Evolutionary conservation across 2,797 vertebrate genomes (phyloP).

Genomic region (Bradypus variegatus): DNA sequence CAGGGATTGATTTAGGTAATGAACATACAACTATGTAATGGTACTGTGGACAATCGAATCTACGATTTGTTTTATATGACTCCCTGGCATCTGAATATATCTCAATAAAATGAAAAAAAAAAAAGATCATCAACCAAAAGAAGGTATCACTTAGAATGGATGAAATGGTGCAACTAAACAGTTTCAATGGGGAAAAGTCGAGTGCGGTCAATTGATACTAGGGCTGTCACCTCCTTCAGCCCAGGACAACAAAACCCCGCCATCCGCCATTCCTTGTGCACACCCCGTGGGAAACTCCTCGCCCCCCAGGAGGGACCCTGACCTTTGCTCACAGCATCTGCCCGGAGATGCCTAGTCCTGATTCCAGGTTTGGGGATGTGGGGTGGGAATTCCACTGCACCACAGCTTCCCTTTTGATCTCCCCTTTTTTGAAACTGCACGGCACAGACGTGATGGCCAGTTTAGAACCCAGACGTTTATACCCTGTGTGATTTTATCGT

Average conservation of each 20-base stretch:
- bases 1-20: too few relatives aligned
- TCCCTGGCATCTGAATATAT: too few relatives aligned
- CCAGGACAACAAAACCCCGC: not conserved
- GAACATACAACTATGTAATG: too few relatives aligned
- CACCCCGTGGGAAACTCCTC: not conserved
- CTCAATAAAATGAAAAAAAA: too few relatives aligned
- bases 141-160: not conserved
- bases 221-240: not conserved
- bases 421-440: not conserved
- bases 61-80: too few relatives aligned
- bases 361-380: too few relatives aligned
- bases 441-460: not conserved
- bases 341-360: too few relatives aligned
- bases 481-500: not conserved
- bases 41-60: too few relatives aligned
- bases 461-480: not conserved
- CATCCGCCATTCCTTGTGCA: not conserved
- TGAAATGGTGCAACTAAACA: not conserved
- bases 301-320: not conserved
- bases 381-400: not conserved
- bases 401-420: not conserved
- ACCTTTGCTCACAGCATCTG: too few relatives aligned
- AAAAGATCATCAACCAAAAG: not conserved
- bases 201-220: not conserved
- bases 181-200: not conserved